Evolutionary conservation across 2,888 invertebrate species (phyloP), one percentile per base, ranked within the genome.

Genomic region (Mimachlamys varia): DNA sequence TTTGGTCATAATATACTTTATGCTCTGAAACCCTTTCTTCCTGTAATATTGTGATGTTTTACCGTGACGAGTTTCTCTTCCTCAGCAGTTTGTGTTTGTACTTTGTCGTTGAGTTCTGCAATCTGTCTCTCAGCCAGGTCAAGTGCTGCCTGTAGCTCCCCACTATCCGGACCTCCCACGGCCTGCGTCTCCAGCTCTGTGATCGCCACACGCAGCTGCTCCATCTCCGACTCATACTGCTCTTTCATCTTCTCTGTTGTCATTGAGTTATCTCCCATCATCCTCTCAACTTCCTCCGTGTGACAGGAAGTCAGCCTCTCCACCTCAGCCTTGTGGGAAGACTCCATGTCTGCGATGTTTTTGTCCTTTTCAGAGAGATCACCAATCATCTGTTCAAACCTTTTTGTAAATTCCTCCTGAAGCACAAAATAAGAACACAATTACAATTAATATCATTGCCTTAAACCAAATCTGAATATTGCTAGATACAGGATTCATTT

Each of bases 191-290:
- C 49, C 27, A 88, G 87, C 37, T 88, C 88, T 44, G 76, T 76
- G 33, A 90, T 38, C 19, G 87, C 55, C 27, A 58, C 49, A 76
- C 91, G 92, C 4, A 94, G 87, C 15, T 88, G 53, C n/a, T 91
- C 88, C 22, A 93, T 22, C 89, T 94, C 92, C 33, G 92, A 91
- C 89, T 91, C 91, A 87, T 92, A 92, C 89, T 92, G 37, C 19
- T 89, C 89, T 27, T 90, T 87, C 50, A 89, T 22, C 19, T 76
- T 76, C 13, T 76, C 76, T 76, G 76, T 33, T 33, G 76, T 76
- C 76, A 76, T 76, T 7, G 44, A 88, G 33, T 50, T 19, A 22
- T 50, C 33, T 33, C 55, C 50, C 55, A 88, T 88, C 55, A 88
- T 55, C 88, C 55, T 88, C 27, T 88, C 53, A 27, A 53, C n/a